Base-by-base conservation (phyloP, 1,140 invertebrate species). In the Platorchestia sp. region DNA sequence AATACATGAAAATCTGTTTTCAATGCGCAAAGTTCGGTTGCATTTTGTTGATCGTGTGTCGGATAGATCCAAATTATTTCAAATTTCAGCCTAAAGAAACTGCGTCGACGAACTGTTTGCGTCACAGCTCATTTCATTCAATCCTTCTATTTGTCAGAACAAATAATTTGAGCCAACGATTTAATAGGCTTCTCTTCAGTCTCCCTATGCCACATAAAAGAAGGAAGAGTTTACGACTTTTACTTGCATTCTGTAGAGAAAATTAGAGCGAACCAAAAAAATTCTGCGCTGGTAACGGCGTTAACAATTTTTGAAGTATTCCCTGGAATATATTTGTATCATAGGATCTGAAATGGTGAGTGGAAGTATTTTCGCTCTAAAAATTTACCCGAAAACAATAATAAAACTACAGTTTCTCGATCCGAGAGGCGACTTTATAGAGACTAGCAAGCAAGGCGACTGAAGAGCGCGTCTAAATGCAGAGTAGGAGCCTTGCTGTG, bases 401-500 rank as follows among this genome's bases (percentile, higher is more conserved):
- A 22, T 1, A 36, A 36, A 75, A 75, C 59, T 75, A 75, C 59
- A 75, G 19, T 6, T 36, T 75, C 27, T 75, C 59, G 7, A 19
- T 75, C 59, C 59, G 59, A 75, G 59, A 22, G 27, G 14, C 7
- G 59, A 75, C 59, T 75, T 75, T 75, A 75, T 75, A 75, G 59
- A 75, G 59, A 75, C 59, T 36, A 19, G 59, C 14, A 75, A 75
- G 59, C 59, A 75, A 36, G 27, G 59, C 59, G 59, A 75, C 59
- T 36, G 59, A 75, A 42, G 10, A 89, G 45, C 19, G 43, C 22
- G 91, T 93, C 45, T 93, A 93, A 45, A 93, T 93, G 91, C 91
- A 93, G 91, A 93, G 45, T 93, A 47, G 91, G 45, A 93, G 43
- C 14, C 91, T 93, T 45, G 43, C 91, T 45, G 91, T 93, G 91